Base-by-base conservation (phyloP, 2,797 vertebrate genomes). In the Lagothrix lagotricha region DNA sequence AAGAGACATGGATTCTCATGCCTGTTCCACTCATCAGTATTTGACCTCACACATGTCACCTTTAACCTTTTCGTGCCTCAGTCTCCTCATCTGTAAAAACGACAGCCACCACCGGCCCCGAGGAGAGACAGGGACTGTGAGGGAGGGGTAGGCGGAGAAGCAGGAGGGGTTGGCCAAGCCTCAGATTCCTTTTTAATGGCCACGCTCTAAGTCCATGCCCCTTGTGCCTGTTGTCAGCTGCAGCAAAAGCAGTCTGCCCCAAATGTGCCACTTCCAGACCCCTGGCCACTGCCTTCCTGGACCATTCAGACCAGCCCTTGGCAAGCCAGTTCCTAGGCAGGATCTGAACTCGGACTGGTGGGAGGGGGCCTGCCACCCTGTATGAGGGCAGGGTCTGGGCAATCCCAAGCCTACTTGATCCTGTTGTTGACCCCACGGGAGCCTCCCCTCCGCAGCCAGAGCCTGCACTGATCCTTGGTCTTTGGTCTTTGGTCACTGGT, bases 151-250 rank as follows among this genome's bases (percentile, higher is more conserved):
- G 33, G 33, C 28, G 15, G 39, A 39, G 22, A 15, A 28, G 28
- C 1, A 5, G n/a, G 28, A 48, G 4, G 28, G 22, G 6, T 26
- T 14, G 36, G 24, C 79, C 36, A n/a, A 39, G 22, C 50, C 76
- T 22, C 1, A 0, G 54, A 2, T 52, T 52, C 33, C n/a, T 52
- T 67, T 24, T 48, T 30, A 70, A 67, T 1, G 4, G 36, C 39
- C 36, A 0, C 9, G 26, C 30, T n/a, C 70, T 57, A 39, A 33
- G 26, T 48, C 4, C 39, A 12, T 0, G 0, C 41, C 4, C 1
- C 20, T 41, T 44, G 6, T 41, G 24, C 64, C 39, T 7, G 0
- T 9, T 77, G 22, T 4, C 22, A n/a, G 54, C 70, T 64, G 28
- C 15, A 5, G 14, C 5, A 20, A 58, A 79, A 36, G 50, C 52